Conservation (phyloP, 2,888 invertebrate species). For the Cremastinae sp. region DNA sequence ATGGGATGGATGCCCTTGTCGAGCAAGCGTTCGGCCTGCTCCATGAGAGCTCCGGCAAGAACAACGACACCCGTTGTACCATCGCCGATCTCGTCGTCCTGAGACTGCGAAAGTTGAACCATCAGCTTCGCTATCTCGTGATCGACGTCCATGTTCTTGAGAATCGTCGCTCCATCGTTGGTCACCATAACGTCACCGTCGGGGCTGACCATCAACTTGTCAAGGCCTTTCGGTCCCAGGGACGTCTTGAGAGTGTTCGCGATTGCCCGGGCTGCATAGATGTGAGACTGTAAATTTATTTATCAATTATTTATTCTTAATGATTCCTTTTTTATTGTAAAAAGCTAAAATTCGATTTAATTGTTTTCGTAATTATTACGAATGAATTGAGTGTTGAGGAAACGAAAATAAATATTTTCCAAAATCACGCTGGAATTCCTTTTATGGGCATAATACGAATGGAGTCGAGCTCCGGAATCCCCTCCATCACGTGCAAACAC, state of each 20-base stretch:
- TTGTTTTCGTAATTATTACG: not conserved
- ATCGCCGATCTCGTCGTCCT: constrained; percentile 99
- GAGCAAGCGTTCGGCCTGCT: constrained; percentile 95
- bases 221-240: constrained; percentile 97
- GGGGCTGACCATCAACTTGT: constrained; percentile 98
- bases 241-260: constrained; percentile 95
- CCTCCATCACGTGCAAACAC: not conserved
- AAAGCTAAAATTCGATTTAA: no score
- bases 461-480: not conserved
- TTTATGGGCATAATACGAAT: constrained; percentile 60
- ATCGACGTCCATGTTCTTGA: constrained; percentile 99
- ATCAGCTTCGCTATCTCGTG: constrained; percentile 99
- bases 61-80: constrained; percentile 99
- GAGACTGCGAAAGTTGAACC: constrained; percentile 98
- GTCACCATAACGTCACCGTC: constrained; percentile 99
- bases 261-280: constrained; percentile 96
- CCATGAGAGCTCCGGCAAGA: constrained; percentile 93
- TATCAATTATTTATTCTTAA: not conserved
- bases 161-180: constrained; percentile 99
- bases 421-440: constrained; percentile 38
- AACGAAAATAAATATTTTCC: not conserved
- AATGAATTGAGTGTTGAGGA: not conserved
- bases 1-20: constrained; percentile 99
- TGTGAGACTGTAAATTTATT: constrained; percentile 91
- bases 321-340: not conserved